Evolutionary conservation across 2,113 vertebrate species (phyloP).

Genomic region (Equus quagga): DNA sequence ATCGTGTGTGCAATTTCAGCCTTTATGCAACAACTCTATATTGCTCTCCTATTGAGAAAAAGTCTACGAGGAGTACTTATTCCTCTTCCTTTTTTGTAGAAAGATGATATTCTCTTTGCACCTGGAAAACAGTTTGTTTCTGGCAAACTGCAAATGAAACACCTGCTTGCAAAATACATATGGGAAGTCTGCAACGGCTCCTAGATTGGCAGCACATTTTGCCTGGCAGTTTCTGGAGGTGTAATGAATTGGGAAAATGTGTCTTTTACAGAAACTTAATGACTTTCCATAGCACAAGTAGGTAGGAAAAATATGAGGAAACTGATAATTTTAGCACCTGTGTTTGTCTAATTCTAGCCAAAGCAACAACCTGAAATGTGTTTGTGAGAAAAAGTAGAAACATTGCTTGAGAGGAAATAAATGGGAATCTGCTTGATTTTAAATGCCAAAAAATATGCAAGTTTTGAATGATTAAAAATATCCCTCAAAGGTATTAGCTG

Average conservation of each 20-base stretch:
- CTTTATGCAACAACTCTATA: background rate
- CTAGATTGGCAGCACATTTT: background rate
- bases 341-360: conserved; percentile 76
- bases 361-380: conserved; percentile 57
- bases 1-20: background rate
- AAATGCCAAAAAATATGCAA: background rate
- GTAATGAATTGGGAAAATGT: conserved; percentile 69
- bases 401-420: conserved; percentile 62
- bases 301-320: conserved; percentile 52
- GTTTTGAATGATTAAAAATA: conserved; percentile 13
- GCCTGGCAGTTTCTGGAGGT: conserved; percentile 57
- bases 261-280: conserved; percentile 62
- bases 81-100: conserved; percentile 12
- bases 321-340: conserved; percentile 72
- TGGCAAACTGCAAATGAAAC: conserved; percentile 75
- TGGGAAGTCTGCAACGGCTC: background rate
- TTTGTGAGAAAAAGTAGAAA: conserved; percentile 43
- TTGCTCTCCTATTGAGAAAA: background rate
- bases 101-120: conserved; percentile 58
- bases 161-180: conserved; percentile 70
- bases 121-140: conserved; percentile 71
- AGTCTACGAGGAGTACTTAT: background rate
- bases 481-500: background rate
- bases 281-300: conserved; percentile 48
- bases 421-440: conserved; percentile 38